A percentile compares a stretch with the other conserved stretches of the same genome.
Conservation (phyloP, 2,113 vertebrate genomes). For the Austrofundulus limnaeus region DNA sequence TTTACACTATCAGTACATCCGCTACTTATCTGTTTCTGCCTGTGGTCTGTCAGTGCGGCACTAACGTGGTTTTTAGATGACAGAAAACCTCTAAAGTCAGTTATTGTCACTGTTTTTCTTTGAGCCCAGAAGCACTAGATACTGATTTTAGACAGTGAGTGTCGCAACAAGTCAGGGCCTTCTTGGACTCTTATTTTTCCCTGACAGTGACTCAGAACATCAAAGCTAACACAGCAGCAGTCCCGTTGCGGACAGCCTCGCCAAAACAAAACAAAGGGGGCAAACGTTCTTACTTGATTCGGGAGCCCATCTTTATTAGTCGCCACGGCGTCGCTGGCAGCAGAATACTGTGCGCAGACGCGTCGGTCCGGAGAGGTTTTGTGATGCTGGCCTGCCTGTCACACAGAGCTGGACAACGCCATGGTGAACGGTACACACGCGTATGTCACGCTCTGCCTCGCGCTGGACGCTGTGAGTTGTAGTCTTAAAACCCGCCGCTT, state of each 20-base stretch:
- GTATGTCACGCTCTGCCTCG: constrained; percentile 44
- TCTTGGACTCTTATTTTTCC: background rate
- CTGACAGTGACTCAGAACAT: constrained; percentile 26
- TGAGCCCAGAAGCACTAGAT: too few relatives aligned
- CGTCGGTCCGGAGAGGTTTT: constrained; percentile 51
- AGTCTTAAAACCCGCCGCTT: constrained; percentile 37
- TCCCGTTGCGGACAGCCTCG: background rate
- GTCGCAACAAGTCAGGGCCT: constrained; percentile 76
- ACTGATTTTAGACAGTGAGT: background rate
- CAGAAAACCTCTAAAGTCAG: background rate
- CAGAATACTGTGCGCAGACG: constrained; percentile 38
- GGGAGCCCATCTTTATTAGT: constrained; percentile 74
- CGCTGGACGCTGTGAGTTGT: constrained; percentile 61
- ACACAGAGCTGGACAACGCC: constrained; percentile 61
- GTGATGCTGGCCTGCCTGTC: constrained; percentile 58
- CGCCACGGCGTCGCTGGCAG: constrained; percentile 24
- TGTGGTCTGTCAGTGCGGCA: too few relatives aligned
- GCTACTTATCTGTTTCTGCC: background rate
- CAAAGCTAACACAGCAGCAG: constrained; percentile 14
- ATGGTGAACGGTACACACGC: constrained; percentile 58
- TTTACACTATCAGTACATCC: constrained; percentile 11
- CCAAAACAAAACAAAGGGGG: too few relatives aligned
- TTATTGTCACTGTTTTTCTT: background rate
- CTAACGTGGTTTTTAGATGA: background rate
- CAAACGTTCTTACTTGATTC: constrained; percentile 74